phyloP scores from a whole-genome alignment of 2,113 vertebrate species.

The Turdus rufiventris region DNA sequence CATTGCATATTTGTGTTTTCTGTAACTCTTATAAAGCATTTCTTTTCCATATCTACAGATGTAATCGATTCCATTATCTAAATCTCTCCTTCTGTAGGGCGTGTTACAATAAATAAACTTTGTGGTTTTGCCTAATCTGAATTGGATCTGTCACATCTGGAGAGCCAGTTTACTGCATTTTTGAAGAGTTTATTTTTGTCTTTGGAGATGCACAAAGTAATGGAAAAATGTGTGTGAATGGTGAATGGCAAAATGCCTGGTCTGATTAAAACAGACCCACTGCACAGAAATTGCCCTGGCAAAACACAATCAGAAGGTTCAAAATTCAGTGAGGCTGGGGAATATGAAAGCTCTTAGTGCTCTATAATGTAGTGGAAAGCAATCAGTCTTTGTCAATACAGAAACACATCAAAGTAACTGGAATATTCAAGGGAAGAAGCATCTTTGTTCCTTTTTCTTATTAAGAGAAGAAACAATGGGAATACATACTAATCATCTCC shows the following conservation, averaged over 20 bases:
- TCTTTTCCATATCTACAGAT: neutral
- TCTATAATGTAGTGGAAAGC: neutral
- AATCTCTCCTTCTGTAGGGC: neutral
- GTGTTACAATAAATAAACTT: neutral
- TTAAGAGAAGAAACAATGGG: neutral
- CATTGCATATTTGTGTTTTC: neutral
- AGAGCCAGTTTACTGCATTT: neutral
- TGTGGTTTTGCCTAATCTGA: neutral
- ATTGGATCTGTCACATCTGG: neutral
- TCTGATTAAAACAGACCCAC: constrained; percentile 16
- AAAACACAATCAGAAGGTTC: neutral
- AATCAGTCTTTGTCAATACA: neutral
- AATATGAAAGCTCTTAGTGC: neutral
- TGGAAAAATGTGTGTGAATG: neutral
- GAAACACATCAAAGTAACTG: neutral
- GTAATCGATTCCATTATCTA: neutral
- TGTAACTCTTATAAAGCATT: neutral
- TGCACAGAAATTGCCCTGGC: neutral
- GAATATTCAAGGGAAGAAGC: neutral
- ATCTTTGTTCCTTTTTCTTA: neutral
- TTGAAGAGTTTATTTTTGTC: neutral
- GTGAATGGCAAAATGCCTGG: constrained; percentile 6
- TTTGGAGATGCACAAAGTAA: neutral
- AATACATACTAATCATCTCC: neutral
- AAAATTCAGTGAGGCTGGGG: neutral